A percentile compares a stretch with the other conserved stretches of the same genome.
These are phyloP conservation scores for Pseudomyrmex flavicornis DNA, from an alignment of 1,140 invertebrate species.

Conservation along the genomic window DNA sequence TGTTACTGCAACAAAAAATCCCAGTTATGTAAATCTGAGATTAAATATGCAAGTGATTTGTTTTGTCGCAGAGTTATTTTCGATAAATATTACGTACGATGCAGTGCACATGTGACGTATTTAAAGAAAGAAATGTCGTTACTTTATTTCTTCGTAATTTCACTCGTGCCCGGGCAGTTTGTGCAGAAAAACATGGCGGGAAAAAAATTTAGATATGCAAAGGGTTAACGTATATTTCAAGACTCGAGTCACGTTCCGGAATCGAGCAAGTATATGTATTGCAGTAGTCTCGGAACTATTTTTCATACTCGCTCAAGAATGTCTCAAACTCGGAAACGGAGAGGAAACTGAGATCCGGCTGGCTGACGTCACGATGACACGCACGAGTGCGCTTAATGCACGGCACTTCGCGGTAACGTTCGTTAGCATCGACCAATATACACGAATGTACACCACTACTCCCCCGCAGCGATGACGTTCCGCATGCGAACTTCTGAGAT, in stretches of 20 bases:
- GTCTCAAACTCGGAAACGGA: slow-evolving; percentile 12
- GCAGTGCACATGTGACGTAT: too few relatives aligned
- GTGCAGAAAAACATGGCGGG: neutral
- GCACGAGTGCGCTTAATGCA: slow-evolving; percentile 58
- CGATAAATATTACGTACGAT: too few relatives aligned
- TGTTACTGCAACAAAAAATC: neutral
- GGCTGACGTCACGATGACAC: slow-evolving; percentile 38
- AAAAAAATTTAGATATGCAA: neutral
- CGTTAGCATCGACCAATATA: slow-evolving; percentile 48
- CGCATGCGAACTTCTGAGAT: slow-evolving; percentile 59
- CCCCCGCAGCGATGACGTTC: slow-evolving; percentile 46
- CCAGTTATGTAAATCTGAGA: too few relatives aligned
- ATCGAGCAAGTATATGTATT: neutral
- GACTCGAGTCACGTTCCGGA: slow-evolving; percentile 7
- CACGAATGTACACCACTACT: slow-evolving; percentile 23
- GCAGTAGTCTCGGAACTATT: slow-evolving; percentile 5
- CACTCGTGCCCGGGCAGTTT: too few relatives aligned
- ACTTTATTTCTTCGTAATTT: too few relatives aligned
- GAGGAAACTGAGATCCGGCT: slow-evolving; percentile 26
- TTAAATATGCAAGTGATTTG: too few relatives aligned
- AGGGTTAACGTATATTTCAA: neutral
- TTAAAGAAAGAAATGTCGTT: too few relatives aligned
- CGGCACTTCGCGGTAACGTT: slow-evolving; percentile 64
- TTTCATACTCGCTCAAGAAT: slow-evolving; percentile 30
- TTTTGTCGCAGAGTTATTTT: too few relatives aligned